These are phyloP conservation scores for Chionomys nivalis DNA, from an alignment of 2,113 vertebrate genomes.

Conservation along the genomic window DNA sequence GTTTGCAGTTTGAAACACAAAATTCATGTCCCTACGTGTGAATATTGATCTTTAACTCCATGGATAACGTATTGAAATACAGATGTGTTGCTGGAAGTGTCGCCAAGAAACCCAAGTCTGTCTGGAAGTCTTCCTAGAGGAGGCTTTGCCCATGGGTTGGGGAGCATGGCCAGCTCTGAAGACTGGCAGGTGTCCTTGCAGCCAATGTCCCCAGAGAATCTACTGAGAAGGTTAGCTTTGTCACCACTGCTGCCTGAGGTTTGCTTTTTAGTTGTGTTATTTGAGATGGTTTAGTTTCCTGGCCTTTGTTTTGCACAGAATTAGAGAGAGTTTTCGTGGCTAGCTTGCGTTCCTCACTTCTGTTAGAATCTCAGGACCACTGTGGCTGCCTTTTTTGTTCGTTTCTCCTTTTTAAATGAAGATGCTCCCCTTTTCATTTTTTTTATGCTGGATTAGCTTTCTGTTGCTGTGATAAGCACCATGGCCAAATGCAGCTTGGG, in stretches of 20 bases:
- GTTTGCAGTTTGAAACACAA: background rate
- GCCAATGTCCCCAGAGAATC: background rate
- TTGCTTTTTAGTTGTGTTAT: conserved; percentile 42
- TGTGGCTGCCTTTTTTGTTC: background rate
- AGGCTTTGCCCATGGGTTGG: background rate
- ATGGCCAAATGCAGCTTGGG: background rate
- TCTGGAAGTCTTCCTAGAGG: background rate
- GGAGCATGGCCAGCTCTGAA: background rate
- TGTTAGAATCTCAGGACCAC: background rate
- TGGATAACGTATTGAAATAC: conserved; percentile 3
- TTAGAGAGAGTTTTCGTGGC: conserved; percentile 13
- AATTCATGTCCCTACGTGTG: background rate
- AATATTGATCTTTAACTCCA: background rate
- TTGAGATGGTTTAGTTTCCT: conserved; percentile 49
- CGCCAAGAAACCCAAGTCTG: background rate
- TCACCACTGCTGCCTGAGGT: background rate
- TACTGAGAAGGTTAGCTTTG: background rate
- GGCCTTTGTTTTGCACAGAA: conserved; percentile 50
- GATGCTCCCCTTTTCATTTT: background rate
- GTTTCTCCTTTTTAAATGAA: background rate
- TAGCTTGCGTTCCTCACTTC: background rate
- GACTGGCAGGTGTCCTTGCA: background rate
- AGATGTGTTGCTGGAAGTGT: background rate
- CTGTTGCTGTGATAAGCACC: background rate
- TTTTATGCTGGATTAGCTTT: background rate